Evolutionary conservation across 2,888 invertebrate genomes (phyloP), one percentile per base, ranked within the genome.

Genomic region (Hartigia nigra): DNA sequence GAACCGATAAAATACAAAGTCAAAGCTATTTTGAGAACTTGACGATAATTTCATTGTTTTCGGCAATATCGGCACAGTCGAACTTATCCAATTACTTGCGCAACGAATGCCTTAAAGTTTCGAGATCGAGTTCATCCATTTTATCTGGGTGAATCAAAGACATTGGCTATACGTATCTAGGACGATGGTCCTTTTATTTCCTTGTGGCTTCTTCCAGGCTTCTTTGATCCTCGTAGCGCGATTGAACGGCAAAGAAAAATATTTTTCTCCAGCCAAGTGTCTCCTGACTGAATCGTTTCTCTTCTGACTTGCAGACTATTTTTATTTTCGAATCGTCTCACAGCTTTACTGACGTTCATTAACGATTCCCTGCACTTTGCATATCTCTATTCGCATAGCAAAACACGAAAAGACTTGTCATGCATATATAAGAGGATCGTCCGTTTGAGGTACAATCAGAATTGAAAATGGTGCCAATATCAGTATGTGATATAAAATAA

Each of bases 181-280:
- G 5, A 55, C 76, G 31, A n/a, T 39, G 12, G 12, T 31, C 31
- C 32, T 74, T 74, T 75, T 77, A 70, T 80, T 76, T 39, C 31
- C 75, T 70, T 32, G 69, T 74, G 72, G 39, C 77, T 78, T 31
- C 69, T 75, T 77, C 77, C 78, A 36, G 79, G 78, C 77, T 77
- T 79, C 82, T 81, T 82, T 81, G 81, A 84, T 81, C 79, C 72
- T 55, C 31, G 74, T 34, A 69, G 69, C 74, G 74, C 76, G 55
- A 70, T 69, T 79, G 79, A 76, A 81, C 80, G 77, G 70, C 74
- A 74, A 74, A 75, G 79, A 69, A 82, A 82, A 85, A 83, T 83
- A 84, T 85, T 79, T 80, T 80, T 76, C 77, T 55, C 77, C 78
- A 14, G 74, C 72, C 5, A 23, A 55, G 55, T 55, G 55, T 55